phyloP scores from a whole-genome alignment of 2,888 invertebrate genomes.

The Arrhopalites spinosus region DNA sequence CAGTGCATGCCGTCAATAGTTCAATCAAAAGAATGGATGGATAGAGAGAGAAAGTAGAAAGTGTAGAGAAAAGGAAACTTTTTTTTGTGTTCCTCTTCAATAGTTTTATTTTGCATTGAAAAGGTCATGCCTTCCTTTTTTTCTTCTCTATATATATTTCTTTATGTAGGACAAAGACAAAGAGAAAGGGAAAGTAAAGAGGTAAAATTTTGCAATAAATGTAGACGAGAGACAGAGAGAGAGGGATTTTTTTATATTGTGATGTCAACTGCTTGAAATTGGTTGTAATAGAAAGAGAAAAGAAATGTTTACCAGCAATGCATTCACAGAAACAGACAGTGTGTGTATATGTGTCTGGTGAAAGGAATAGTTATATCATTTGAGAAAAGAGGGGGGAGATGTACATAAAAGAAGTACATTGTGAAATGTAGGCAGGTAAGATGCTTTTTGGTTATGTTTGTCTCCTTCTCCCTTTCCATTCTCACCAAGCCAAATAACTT shows the following conservation, averaged over 20 bases:
- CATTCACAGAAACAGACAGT: background rate
- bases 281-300: background rate
- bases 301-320: background rate
- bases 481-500: conserved; percentile 12
- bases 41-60: background rate
- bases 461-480: background rate
- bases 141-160: background rate
- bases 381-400: background rate
- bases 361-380: too few species aligned
- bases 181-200: background rate
- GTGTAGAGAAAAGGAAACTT: background rate
- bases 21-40: conserved; percentile 9
- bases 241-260: background rate
- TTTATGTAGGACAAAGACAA: background rate
- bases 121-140: conserved; percentile 1
- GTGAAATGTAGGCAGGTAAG: conserved; percentile 9
- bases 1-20: background rate
- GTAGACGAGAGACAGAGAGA: background rate
- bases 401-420: background rate
- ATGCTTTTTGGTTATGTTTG: background rate
- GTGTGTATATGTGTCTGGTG: background rate
- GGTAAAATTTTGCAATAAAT: background rate
- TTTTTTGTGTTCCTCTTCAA: background rate
- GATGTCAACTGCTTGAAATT: background rate
- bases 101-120: conserved; percentile 8